A percentile compares a stretch with the other conserved stretches of the same genome.
These are phyloP conservation scores for Schizotus pectinicornis DNA, from an alignment of 2,888 invertebrate genomes.

Conservation along the genomic window DNA sequence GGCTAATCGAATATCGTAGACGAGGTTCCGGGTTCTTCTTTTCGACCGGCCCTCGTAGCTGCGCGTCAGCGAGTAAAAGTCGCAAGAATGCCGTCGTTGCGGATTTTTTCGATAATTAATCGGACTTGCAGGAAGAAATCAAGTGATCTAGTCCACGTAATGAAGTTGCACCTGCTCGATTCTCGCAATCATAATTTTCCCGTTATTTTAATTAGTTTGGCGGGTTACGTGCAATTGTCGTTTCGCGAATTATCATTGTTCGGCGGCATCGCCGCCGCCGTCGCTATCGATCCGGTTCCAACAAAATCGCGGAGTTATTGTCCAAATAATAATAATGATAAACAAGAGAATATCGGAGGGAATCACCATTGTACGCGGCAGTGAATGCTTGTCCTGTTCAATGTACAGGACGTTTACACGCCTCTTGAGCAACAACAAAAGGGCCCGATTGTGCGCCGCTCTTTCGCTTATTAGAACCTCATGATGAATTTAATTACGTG, in stretches of 20 bases:
- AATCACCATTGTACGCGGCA: too few relatives aligned
- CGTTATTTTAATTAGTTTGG: conserved; percentile 38
- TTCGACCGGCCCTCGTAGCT: too few relatives aligned
- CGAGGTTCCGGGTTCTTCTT: too few relatives aligned
- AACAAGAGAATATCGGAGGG: not conserved
- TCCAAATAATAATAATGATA: not conserved
- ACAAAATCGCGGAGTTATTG: not conserved
- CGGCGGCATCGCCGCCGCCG: not conserved
- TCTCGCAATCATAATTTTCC: conserved; percentile 25
- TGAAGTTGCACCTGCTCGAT: conserved; percentile 32
- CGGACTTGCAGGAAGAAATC: conserved; percentile 6
- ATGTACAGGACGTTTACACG: conserved; percentile 23
- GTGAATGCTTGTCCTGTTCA: conserved; percentile 10
- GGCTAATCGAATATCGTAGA: too few relatives aligned
- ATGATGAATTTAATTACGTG: conserved; percentile 9
- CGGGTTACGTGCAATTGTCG: conserved; percentile 30
- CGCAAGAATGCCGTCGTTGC: too few relatives aligned
- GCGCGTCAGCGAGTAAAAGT: too few relatives aligned
- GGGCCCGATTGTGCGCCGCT: conserved; percentile 1
- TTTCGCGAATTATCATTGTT: not conserved
- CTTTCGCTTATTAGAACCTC: conserved; percentile 15
- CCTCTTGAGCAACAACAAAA: conserved; percentile 21
- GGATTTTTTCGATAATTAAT: too few relatives aligned
- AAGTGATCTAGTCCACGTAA: conserved; percentile 25
- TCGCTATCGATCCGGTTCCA: not conserved